Percentiles rank a stretch among this genome's conserved stretches.
These are phyloP conservation scores for Philotrypesis tridentata DNA, from an alignment of 1,140 invertebrate species.

Conservation along the genomic window DNA sequence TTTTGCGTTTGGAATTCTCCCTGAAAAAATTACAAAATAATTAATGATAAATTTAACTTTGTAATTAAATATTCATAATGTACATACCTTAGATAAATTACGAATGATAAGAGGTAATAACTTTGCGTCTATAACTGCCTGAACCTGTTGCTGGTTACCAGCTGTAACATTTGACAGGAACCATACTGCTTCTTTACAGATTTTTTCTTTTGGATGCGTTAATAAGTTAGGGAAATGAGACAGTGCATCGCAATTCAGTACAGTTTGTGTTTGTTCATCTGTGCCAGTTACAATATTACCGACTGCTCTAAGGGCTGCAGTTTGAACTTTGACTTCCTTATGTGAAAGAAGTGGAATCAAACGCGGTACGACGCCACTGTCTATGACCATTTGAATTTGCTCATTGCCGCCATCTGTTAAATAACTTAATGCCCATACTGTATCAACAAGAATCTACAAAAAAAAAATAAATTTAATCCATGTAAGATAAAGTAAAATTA, in stretches of 20 bases:
- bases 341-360: constrained; percentile 96
- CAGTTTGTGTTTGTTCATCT: constrained; percentile 96
- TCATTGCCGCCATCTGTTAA: constrained; percentile 98
- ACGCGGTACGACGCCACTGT: constrained; percentile 94
- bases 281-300: constrained; percentile 99
- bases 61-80: background rate
- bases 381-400: constrained; percentile 99
- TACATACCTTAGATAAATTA: constrained; percentile 82
- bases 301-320: constrained; percentile 95
- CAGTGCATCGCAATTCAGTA: constrained; percentile 83
- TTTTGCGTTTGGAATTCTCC: constrained; percentile 99
- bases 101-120: constrained; percentile 95
- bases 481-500: constrained; percentile 26
- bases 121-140: constrained; percentile 96
- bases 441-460: constrained; percentile 96
- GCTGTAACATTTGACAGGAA: constrained; percentile 99
- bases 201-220: constrained; percentile 90
- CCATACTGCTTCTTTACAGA: constrained; percentile 97
- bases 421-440: constrained; percentile 99
- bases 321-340: constrained; percentile 98
- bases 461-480: constrained; percentile 59
- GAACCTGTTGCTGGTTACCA: constrained; percentile 97
- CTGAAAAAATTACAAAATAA: constrained; percentile 69
- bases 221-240: constrained; percentile 93
- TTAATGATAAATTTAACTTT: constrained; percentile 29